Evolutionary conservation across 2,888 invertebrate species (phyloP).

Genomic region (Aquatica leii): DNA sequence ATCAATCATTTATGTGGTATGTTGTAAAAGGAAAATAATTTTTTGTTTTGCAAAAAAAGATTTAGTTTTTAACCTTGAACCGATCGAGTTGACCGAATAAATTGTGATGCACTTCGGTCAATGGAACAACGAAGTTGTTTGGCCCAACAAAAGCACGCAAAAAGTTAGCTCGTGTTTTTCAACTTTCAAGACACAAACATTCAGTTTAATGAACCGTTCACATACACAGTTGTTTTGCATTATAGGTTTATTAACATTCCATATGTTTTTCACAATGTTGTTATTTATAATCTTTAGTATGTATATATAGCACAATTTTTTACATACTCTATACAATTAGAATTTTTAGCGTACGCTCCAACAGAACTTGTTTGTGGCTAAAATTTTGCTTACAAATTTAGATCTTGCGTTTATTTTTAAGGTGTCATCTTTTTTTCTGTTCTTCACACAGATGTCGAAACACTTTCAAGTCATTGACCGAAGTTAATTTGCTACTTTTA

Average conservation of each 20-base stretch:
- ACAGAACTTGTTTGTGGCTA: no score
- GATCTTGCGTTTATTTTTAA: background rate
- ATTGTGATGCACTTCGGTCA: slow-evolving; percentile 38
- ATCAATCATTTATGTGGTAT: slow-evolving; percentile 26
- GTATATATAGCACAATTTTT: background rate
- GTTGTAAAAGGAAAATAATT: background rate
- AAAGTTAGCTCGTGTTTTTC: slow-evolving; percentile 31
- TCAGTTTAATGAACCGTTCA: slow-evolving; percentile 34
- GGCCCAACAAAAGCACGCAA: slow-evolving; percentile 36
- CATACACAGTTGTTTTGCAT: slow-evolving; percentile 28
- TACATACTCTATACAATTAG: no score
- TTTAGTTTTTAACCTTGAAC: slow-evolving; percentile 32
- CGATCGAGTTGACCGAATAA: slow-evolving; percentile 37
- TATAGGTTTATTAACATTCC: slow-evolving; percentile 25
- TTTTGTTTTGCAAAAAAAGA: slow-evolving; percentile 8
- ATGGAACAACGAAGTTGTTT: slow-evolving; percentile 39
- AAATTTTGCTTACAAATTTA: no score
- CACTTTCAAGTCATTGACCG: slow-evolving; percentile 20
- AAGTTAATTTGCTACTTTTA: slow-evolving; percentile 12
- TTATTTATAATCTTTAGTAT: slow-evolving; percentile 4
- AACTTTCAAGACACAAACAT: slow-evolving; percentile 32
- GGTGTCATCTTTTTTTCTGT: slow-evolving; percentile 4
- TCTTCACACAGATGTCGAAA: slow-evolving; percentile 29
- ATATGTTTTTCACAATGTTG: slow-evolving; percentile 10
- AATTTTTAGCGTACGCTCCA: no score